Evolutionary conservation across 2,888 invertebrate species (phyloP), one percentile per base, ranked within the genome.

Genomic region (Himalopsyche anomala): DNA sequence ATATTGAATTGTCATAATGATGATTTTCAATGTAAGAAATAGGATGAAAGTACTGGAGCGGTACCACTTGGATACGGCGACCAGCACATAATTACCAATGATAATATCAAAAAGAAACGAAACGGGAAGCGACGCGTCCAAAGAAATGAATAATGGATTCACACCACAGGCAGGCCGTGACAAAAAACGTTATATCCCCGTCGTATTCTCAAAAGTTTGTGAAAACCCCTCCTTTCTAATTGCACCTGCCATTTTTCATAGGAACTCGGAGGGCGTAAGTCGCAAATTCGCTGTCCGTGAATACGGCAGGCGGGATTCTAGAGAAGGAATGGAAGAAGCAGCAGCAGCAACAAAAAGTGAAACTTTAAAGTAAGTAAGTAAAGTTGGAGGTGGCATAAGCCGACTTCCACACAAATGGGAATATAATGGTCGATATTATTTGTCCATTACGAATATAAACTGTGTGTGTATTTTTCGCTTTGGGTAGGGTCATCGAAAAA

Each of bases 401-500:
- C 84, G 84, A 84, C 74, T 80, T 74, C 55, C 82, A 80, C 87
- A 83, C 87, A 87, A 87, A 87, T 87, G 87, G 86, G 86, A 87
- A 86, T 87, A 87, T 87, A 87, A 87, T 87, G 87, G 87, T 86
- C 86, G 87, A 87, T 87, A 87, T 87, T 87, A 87, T 87, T 86
- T 87, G 86, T 86, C 86, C 87, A 87, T 87, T 87, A 87, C 82
- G 85, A 83, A 85, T 79, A 86, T 86, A 81, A 79, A 42, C 82
- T 79, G 69, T 84, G 86, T 82, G 28, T 83, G 42, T n/a, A 55
- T 86, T 86, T 86, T 83, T 56, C 80, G 79, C 15, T 51, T 81
- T 40, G 11, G 6, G 38, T 51, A 85, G 85, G 85, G 85, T 82
- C 82, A 82, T 51, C 85, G 5, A 36, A 62, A 62, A 62, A 51